A percentile compares a stretch with the other conserved stretches of the same genome.
Evolutionary conservation across 2,797 vertebrate genomes (phyloP).

Genomic region (Loris lydekkerianus): DNA sequence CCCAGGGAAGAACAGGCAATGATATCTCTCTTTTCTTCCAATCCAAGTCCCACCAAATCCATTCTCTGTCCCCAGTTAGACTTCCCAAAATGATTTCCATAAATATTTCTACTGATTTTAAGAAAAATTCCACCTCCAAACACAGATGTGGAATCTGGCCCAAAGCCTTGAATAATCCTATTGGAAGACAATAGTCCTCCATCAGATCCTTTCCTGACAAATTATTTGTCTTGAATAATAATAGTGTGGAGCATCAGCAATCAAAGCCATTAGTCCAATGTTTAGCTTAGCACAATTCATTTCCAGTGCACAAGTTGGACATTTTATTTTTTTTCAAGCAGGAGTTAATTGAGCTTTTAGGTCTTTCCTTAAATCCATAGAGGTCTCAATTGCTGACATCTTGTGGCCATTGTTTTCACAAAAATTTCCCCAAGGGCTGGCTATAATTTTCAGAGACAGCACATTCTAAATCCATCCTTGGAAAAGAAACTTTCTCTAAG

Average conservation of each 20-base stretch:
- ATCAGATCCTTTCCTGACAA: not conserved
- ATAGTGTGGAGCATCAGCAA: not conserved
- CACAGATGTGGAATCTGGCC: not conserved
- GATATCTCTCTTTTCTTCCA: not conserved
- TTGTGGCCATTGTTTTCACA: slow-evolving; percentile 49
- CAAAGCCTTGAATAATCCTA: not conserved
- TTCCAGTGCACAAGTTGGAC: slow-evolving; percentile 15
- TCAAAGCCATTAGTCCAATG: not conserved
- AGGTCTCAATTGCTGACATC: slow-evolving; percentile 36
- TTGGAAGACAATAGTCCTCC: not conserved
- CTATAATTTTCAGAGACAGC: slow-evolving; percentile 66
- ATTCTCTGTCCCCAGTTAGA: not conserved
- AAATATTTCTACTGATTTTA: slow-evolving; percentile 3
- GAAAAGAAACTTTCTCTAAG: slow-evolving; percentile 30
- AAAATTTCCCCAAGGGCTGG: slow-evolving; percentile 49
- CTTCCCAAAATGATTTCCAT: not conserved
- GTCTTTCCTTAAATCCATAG: not conserved
- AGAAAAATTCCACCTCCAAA: not conserved
- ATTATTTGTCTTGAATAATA: slow-evolving; percentile 27
- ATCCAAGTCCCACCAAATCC: not conserved
- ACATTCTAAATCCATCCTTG: slow-evolving; percentile 66
- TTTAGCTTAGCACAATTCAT: slow-evolving; percentile 13
- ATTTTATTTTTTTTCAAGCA: slow-evolving; percentile 20
- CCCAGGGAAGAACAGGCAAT: not conserved
- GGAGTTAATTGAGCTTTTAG: slow-evolving; percentile 60